Evolutionary conservation across 2,797 vertebrate species (phyloP), one percentile per base, ranked within the genome.

Genomic region (Parambassis ranga): DNA sequence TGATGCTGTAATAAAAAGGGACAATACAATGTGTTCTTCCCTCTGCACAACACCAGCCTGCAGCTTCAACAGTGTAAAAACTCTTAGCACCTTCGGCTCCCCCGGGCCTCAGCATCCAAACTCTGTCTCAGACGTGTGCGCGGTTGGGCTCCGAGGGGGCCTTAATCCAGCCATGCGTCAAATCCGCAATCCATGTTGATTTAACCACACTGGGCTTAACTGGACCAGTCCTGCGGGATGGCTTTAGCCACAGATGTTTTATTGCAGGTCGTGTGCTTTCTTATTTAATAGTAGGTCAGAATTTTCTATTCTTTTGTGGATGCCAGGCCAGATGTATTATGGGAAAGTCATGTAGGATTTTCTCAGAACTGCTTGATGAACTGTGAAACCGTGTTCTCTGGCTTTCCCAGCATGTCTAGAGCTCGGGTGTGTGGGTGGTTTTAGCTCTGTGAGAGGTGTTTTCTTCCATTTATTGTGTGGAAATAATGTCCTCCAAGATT

Each of bases 161-260:
- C 13, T 62, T 59, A 79, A 74, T 79, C 76, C 43, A 39, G 10
- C 30, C 32, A 36, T 56, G 65, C 55, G 59, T 77, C 56, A 77
- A 77, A 79, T 68, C 56, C 55, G 68, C 72, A 73, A 44, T 68
- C 69, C 42, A 49, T 44, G 61, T 63, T 66, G 68, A 67, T 72
- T 66, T n/a, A n/a, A 66, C 53, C 46, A 58, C 44, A 18, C 13
- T 18, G 26, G 61, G 53, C 72, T 74, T 55, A 58, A 37, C 35
- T 30, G 53, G 48, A 57, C 33, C 33, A 28, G 38, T 67, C 65
- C 65, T 52, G 19, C 39, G 69, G 67, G 66, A 56, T 18, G 51
- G 49, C 50, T 65, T 65, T 58, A 70, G 48, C 49, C 65, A 56
- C 28, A 61, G 28, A 57, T 67, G 68, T 31, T 65, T 65, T 51